These are phyloP conservation scores for Drosophila ezoana DNA, from an alignment of 2,888 invertebrate species.

Conservation along the genomic window DNA sequence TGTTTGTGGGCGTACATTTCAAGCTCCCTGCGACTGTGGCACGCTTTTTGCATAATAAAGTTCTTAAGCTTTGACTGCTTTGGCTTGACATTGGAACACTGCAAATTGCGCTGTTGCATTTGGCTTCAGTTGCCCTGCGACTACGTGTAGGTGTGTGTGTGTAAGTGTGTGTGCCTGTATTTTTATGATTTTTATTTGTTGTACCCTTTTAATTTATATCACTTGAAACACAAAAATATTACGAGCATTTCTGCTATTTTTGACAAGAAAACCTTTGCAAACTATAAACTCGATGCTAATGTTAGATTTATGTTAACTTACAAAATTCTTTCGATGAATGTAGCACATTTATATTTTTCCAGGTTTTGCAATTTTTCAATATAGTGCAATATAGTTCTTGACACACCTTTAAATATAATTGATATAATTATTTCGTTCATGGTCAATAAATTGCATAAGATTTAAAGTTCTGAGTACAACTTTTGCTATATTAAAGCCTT, in stretches of 20 bases:
- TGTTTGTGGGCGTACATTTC: constrained; percentile 37
- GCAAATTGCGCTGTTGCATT: constrained; percentile 52
- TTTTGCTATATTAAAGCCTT: too few relatives aligned
- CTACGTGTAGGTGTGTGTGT: neutral
- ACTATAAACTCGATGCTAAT: too few relatives aligned
- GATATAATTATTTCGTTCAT: too few relatives aligned
- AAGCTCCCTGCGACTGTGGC: constrained; percentile 45
- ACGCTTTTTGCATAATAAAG: constrained; percentile 78
- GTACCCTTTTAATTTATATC: neutral
- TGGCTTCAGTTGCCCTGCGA: constrained; percentile 23
- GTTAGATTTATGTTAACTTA: neutral
- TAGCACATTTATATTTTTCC: neutral
- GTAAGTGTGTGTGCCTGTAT: neutral
- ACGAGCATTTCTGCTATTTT: neutral
- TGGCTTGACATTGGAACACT: constrained; percentile 69
- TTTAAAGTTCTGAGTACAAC: too few relatives aligned
- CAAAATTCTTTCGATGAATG: neutral
- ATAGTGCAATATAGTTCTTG: too few relatives aligned
- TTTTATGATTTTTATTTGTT: neutral
- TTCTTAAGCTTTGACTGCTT: constrained; percentile 65
- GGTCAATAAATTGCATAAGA: neutral
- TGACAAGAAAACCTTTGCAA: too few relatives aligned
- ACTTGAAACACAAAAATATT: neutral
- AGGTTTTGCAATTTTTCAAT: too few relatives aligned
- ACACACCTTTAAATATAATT: too few relatives aligned